Conservation (phyloP, 1,140 invertebrate genomes). For the Apis laboriosa region DNA sequence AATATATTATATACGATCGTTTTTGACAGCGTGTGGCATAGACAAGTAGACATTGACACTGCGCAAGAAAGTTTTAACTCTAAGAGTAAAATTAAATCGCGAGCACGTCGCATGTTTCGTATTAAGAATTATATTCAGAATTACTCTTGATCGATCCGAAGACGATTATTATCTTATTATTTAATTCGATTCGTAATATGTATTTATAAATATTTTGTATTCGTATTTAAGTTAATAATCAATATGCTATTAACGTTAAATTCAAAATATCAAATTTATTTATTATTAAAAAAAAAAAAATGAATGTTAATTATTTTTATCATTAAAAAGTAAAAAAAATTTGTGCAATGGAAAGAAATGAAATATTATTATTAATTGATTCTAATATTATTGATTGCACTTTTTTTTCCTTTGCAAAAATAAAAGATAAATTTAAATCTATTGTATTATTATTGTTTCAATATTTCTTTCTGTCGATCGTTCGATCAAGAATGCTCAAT, state of each 20-base stretch:
- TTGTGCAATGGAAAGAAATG: too few species aligned
- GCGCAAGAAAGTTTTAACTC: not conserved
- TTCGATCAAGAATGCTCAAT: slow-evolving; percentile 34
- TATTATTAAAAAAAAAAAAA: not conserved
- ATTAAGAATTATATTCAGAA: slow-evolving; percentile 22
- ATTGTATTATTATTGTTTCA: not conserved
- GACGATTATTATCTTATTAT: not conserved
- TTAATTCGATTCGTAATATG: not conserved
- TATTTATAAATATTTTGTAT: not conserved
- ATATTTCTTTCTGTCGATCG: not conserved
- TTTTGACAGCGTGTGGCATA: not conserved
- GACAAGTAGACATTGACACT: not conserved
- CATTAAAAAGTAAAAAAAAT: not conserved
- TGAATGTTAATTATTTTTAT: not conserved
- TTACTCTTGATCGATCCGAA: slow-evolving; percentile 40
- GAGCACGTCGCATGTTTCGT: slow-evolving; percentile 61
- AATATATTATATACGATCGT: not conserved
- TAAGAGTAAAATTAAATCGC: slow-evolving; percentile 28
- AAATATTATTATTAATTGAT: not conserved
- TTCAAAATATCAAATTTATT: not conserved
- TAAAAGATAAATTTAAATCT: not conserved
- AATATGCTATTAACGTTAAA: not conserved
- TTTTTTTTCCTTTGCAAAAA: not conserved
- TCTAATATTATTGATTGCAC: not conserved
- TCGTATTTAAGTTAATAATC: not conserved